Percentiles rank a stretch among this genome's conserved stretches.
phyloP scores from a whole-genome alignment of 2,113 vertebrate species.

The Sander vitreus region DNA sequence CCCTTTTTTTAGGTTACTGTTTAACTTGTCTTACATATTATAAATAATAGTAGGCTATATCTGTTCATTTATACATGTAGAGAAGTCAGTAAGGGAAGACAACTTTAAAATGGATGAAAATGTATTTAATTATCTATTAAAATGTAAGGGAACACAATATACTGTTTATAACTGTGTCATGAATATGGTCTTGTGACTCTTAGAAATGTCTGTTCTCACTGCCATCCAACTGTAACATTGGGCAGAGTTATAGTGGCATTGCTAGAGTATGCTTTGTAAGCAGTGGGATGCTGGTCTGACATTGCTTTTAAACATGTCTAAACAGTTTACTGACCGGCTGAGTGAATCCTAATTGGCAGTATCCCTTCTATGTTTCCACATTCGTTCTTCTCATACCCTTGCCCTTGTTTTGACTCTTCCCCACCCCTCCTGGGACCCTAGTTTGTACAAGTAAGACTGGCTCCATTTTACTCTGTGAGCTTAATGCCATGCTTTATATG shows the following conservation, averaged over 20 bases:
- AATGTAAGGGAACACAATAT: neutral
- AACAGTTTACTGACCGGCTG: constrained; percentile 70
- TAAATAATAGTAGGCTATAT: neutral
- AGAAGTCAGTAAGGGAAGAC: neutral
- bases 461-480: constrained; percentile 69
- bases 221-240: neutral
- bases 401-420: constrained; percentile 85
- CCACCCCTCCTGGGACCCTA: constrained; percentile 89
- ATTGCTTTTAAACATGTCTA: constrained; percentile 42
- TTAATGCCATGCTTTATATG: constrained; percentile 66
- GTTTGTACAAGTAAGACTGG: constrained; percentile 94
- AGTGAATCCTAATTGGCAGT: constrained; percentile 85
- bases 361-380: constrained; percentile 83
- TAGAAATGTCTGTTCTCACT: neutral
- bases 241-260: neutral
- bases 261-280: neutral
- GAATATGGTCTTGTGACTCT: constrained; percentile 9
- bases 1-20: neutral
- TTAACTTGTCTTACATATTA: neutral
- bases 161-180: neutral
- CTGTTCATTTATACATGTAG: neutral
- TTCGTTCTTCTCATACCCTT: constrained; percentile 76
- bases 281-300: constrained; percentile 11
- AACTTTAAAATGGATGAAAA: neutral
- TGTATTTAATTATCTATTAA: neutral